Percentiles rank a stretch among this genome's conserved stretches.
These are phyloP conservation scores for Pelobates fuscus DNA, from an alignment of 2,113 vertebrate genomes.

Conservation along the genomic window DNA sequence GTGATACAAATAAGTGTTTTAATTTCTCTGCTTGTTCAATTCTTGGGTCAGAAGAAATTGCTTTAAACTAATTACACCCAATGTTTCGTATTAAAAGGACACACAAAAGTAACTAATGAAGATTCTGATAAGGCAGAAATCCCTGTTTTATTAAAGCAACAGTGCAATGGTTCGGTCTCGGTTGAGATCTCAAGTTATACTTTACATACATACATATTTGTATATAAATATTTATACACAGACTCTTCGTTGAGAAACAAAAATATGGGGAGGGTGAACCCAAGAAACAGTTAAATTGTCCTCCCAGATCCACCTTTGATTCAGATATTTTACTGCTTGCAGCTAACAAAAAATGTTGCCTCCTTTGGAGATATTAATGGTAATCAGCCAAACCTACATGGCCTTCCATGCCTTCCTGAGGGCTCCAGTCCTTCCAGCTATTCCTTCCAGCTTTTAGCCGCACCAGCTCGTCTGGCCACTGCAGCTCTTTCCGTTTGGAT, in stretches of 20 bases:
- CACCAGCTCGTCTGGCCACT: constrained; percentile 94
- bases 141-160: constrained; percentile 41
- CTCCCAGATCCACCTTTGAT: not conserved
- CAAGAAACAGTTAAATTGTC: constrained; percentile 24
- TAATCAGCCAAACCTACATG: constrained; percentile 79
- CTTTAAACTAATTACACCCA: too few relatives aligned
- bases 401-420: constrained; percentile 98
- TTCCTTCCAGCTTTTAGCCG: constrained; percentile 92
- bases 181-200: not conserved
- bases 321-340: not conserved
- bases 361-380: constrained; percentile 43
- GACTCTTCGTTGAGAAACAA: not conserved
- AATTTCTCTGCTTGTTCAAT: too few relatives aligned
- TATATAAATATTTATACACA: not conserved
- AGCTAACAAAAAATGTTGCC: not conserved
- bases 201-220: not conserved
- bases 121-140: not conserved
- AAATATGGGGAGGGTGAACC: constrained; percentile 7
- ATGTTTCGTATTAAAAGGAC: too few relatives aligned
- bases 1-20: too few relatives aligned
- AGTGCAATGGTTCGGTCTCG: constrained; percentile 20
- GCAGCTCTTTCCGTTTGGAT: constrained; percentile 95
- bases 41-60: too few relatives aligned
- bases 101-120: too few relatives aligned
- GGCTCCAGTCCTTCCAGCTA: constrained; percentile 98